Percentiles rank a stretch among this genome's conserved stretches.
These are phyloP conservation scores for Platycnemis pennipes DNA, from an alignment of 2,888 invertebrate species.

Conservation along the genomic window DNA sequence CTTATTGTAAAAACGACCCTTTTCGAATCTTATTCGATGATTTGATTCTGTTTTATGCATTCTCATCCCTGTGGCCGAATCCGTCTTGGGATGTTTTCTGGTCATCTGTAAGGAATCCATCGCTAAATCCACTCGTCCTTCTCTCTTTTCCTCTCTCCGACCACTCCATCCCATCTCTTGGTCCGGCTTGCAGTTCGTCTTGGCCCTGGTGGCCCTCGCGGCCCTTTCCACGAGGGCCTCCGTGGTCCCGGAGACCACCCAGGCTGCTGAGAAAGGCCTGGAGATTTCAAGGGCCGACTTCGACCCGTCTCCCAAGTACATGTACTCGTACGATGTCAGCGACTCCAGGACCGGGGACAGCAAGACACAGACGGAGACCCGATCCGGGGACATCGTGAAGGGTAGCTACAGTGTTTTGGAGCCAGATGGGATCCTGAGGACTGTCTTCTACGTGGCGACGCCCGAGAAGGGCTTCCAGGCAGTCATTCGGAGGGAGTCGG, in stretches of 20 bases:
- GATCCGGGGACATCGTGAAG: conserved; percentile 68
- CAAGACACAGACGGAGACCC: conserved; percentile 68
- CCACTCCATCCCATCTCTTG: background rate
- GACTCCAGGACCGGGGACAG: conserved; percentile 63
- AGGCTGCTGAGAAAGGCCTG: background rate
- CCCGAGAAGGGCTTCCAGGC: conserved; percentile 69
- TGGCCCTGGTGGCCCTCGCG: conserved; percentile 67
- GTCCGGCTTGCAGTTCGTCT: conserved; percentile 42
- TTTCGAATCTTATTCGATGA: too few relatives aligned
- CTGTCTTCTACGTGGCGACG: conserved; percentile 69
- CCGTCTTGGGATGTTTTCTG: too few relatives aligned
- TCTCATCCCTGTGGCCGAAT: too few relatives aligned
- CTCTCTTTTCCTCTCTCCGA: too few relatives aligned
- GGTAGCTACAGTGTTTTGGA: conserved; percentile 64
- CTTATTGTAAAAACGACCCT: too few relatives aligned
- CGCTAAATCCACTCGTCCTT: too few relatives aligned
- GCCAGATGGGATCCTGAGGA: conserved; percentile 68
- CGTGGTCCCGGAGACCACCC: background rate
- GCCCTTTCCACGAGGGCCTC: conserved; percentile 59
- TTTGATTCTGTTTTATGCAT: too few relatives aligned
- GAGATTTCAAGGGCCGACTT: conserved; percentile 54
- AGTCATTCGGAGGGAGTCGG: conserved; percentile 68
- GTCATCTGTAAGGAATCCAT: too few relatives aligned
- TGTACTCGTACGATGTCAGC: conserved; percentile 69
- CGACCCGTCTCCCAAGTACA: conserved; percentile 68